Evolutionary conservation across 2,888 invertebrate genomes (phyloP), one percentile per base, ranked within the genome.

Genomic region (Cybosia mesomella): DNA sequence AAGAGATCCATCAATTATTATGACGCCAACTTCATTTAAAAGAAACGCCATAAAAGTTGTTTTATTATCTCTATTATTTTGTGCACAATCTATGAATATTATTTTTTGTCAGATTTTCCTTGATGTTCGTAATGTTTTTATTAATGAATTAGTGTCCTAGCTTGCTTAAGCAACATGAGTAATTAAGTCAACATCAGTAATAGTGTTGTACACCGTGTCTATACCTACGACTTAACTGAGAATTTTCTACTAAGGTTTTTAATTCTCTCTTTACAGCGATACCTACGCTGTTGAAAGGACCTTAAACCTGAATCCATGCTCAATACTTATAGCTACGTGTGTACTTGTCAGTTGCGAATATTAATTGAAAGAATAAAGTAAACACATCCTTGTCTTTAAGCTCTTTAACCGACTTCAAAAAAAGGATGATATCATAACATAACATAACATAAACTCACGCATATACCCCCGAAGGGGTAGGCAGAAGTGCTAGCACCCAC

Each of bases 11-110:
- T 69, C 61, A 65, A 59, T 67, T 68, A 74, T 61, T 58, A 62
- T 28, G 53, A 57, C 58, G 59, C 54, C 58, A 54, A 69, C 65
- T 70, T 54, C 22, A 65, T 80, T 68, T 72, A 24, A 66, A 71
- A 73, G 70, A 68, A 71, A 64, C 34, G 34, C 13, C 58, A 54
- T 67, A 55, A 49, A 67, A 69, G 66, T 32, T 32, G 15, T 13
- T 60, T 74, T 70, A 39, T 8, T 64, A 28, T 64, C 61, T 53
- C 60, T 64, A 59, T 69, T 67, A 64, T 69, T 64, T 39, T 13
- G 62, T 55, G 61, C 60, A 60, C 36, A 34, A 36, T 24, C 59
- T 67, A 49, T 55, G 15, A 39, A n/a, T 22, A 22, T 7, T 32
- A 21, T 11, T 43, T 9, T 0, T 15, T 39, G 7, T 22, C 1